phyloP scores from a whole-genome alignment of 23 tunicate genomes.

The Styela plicata region DNA sequence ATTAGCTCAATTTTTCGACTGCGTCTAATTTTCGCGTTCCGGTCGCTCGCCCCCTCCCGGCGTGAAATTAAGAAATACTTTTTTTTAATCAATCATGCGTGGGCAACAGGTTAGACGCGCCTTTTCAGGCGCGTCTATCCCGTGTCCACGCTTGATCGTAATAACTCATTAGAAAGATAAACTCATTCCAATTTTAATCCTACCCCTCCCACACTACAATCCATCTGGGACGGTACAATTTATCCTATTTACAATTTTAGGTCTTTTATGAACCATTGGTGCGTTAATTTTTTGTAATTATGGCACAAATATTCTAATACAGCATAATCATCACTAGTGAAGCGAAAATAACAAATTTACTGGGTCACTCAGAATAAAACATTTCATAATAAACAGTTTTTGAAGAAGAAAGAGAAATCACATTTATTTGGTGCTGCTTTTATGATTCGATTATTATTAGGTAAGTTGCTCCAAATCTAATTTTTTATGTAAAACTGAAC shows the following conservation, averaged over 20 bases:
- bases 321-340: neutral
- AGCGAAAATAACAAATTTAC: neutral
- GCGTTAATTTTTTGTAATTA: constrained; percentile 32
- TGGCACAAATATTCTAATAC: constrained; percentile 25
- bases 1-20: constrained; percentile 2
- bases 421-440: no score
- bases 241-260: neutral
- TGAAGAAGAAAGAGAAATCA: no score
- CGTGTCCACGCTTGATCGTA: neutral
- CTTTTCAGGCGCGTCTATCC: neutral
- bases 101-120: neutral
- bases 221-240: neutral
- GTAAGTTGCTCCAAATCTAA: no score
- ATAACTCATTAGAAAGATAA: neutral
- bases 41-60: neutral
- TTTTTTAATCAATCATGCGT: neutral
- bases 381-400: no score
- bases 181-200: neutral
- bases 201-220: neutral
- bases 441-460: no score
- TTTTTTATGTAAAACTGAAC: no score
- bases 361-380: no score
- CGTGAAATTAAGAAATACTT: neutral
- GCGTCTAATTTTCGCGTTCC: neutral
- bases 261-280: constrained; percentile 23